Conservation (phyloP, 2,113 vertebrate genomes). For the Henicopernis longicauda region DNA sequence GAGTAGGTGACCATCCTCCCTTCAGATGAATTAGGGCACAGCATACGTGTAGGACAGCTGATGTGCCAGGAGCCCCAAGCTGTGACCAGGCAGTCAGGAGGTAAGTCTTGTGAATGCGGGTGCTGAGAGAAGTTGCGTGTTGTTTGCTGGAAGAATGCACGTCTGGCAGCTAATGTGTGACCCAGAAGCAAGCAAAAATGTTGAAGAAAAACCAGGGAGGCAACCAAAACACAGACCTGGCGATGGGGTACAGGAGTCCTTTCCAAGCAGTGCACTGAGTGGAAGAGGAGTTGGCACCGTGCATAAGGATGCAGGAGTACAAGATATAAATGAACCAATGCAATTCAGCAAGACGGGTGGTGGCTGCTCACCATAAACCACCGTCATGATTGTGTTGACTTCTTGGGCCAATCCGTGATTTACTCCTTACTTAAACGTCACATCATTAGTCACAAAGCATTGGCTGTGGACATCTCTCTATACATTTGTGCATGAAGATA, state of each 20-base stretch:
- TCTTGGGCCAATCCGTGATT: not conserved
- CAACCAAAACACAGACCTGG: not conserved
- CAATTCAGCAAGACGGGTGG: not conserved
- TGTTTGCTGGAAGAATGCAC: not conserved
- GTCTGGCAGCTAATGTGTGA: not conserved
- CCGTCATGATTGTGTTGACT: fast-evolving
- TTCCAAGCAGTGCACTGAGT: not conserved
- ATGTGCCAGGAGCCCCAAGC: not conserved
- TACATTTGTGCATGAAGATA: not conserved
- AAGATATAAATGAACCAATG: not conserved
- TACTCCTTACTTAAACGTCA: not conserved
- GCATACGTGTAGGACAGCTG: not conserved
- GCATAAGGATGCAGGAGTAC: not conserved
- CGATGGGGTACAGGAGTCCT: fast-evolving
- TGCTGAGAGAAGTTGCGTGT: not conserved
- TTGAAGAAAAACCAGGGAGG: not conserved
- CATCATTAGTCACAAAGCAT: not conserved
- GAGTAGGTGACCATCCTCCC: too few relatives aligned
- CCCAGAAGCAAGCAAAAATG: not conserved
- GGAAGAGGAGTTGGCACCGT: not conserved
- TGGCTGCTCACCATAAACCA: not conserved
- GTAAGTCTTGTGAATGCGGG: not conserved
- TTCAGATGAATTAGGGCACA: not conserved
- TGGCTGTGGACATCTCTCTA: not conserved
- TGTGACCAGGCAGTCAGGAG: not conserved